A percentile compares a stretch with the other conserved stretches of the same genome.
phyloP scores from a whole-genome alignment of 1,140 invertebrate genomes.

The Megathymus violae region DNA sequence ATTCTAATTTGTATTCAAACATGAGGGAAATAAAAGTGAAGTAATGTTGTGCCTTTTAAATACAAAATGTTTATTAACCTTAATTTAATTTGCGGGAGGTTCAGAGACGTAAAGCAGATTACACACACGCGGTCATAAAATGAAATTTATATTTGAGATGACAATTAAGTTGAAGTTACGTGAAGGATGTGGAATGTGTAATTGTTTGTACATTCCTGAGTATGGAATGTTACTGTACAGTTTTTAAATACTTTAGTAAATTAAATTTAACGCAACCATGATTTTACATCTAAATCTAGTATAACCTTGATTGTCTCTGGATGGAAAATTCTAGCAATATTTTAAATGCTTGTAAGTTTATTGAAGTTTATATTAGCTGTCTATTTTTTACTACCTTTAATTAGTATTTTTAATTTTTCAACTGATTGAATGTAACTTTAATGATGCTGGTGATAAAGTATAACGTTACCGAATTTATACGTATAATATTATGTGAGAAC shows the following conservation, averaged over 20 bases:
- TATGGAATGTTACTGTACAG: not conserved
- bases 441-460: too few species aligned
- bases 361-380: too few species aligned
- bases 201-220: not conserved
- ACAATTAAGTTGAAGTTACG: not conserved
- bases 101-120: not conserved
- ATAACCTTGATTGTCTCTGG: too few species aligned
- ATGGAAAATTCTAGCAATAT: too few species aligned
- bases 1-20: not conserved
- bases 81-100: not conserved
- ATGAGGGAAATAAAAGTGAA: not conserved
- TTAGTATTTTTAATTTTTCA: too few species aligned
- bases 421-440: too few species aligned
- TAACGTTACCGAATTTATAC: too few species aligned
- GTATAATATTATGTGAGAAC: too few species aligned
- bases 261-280: not conserved
- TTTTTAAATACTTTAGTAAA: not conserved
- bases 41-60: not conserved
- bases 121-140: not conserved
- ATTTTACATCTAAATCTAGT: too few species aligned
- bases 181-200: not conserved
- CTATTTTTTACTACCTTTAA: too few species aligned
- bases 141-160: not conserved
- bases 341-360: too few species aligned
- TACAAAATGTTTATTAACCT: not conserved